A percentile compares a stretch with the other conserved stretches of the same genome.
Conservation (phyloP, 1,140 invertebrate genomes). For the Gonatopus flavifemur region DNA sequence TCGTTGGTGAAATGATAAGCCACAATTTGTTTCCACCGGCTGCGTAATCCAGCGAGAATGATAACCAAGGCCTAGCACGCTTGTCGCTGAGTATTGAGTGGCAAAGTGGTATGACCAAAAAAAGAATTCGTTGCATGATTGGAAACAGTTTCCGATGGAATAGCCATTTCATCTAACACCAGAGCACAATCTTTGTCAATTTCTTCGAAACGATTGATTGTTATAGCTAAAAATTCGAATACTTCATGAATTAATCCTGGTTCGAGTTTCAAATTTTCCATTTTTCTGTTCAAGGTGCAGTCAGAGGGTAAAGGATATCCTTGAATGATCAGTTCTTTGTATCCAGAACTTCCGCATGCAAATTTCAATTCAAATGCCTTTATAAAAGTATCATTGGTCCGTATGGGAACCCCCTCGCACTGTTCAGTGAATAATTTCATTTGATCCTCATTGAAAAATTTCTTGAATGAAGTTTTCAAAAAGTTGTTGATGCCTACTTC, state of each 20-base stretch:
- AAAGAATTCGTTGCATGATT: constrained; percentile 4
- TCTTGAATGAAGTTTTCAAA: background rate
- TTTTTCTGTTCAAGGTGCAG: constrained; percentile 15
- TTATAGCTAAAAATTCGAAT: constrained; percentile 16
- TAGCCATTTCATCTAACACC: constrained; percentile 17
- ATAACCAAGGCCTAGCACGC: constrained; percentile 8
- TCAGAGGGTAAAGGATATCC: constrained; percentile 9
- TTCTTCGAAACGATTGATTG: constrained; percentile 9
- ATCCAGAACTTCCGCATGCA: constrained; percentile 10
- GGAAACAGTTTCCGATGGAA: background rate
- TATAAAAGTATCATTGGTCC: constrained; percentile 11
- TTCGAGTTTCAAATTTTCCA: constrained; percentile 13
- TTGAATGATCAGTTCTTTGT: constrained; percentile 16
- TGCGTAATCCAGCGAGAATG: constrained; percentile 8
- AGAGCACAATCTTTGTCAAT: constrained; percentile 14
- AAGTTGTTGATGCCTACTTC: background rate
- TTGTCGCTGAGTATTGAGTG: background rate
- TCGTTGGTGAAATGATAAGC: constrained; percentile 8
- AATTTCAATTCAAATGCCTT: constrained; percentile 19
- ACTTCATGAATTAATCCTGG: constrained; percentile 16
- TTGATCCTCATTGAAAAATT: background rate
- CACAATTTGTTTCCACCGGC: constrained; percentile 8
- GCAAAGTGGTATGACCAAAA: constrained; percentile 8
- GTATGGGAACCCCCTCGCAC: constrained; percentile 7
- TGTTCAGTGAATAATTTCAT: background rate